Conservation (phyloP, 2,888 invertebrate species). For the Holacanthella duospinosa region DNA sequence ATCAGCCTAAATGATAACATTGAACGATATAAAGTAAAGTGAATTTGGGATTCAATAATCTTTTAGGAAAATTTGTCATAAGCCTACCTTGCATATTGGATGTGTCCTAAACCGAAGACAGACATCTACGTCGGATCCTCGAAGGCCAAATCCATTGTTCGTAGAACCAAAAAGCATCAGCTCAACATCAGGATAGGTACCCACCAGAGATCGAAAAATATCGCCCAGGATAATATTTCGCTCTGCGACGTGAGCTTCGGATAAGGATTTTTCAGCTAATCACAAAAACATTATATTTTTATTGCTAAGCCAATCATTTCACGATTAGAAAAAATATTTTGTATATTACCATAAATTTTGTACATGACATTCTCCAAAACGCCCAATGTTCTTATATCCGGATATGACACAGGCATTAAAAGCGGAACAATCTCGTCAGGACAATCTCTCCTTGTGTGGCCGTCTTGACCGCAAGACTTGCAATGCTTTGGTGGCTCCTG, state of each 20-base stretch:
- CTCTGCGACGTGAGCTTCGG: conserved; percentile 37
- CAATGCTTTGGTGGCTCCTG: conserved; percentile 43
- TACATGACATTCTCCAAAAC: conserved; percentile 40
- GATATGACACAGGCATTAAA: conserved; percentile 26
- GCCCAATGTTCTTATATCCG: conserved; percentile 35
- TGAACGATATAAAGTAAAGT: neutral
- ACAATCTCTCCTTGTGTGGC: conserved; percentile 45
- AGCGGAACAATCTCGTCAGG: conserved; percentile 45
- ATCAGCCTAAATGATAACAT: neutral
- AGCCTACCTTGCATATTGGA: conserved; percentile 41
- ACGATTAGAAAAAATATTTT: too few relatives aligned
- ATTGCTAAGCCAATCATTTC: too few relatives aligned
- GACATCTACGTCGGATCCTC: conserved; percentile 50
- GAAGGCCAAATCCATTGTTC: conserved; percentile 50
- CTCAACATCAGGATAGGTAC: conserved; percentile 41
- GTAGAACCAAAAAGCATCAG: conserved; percentile 51
- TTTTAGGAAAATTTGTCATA: neutral
- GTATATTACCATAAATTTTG: conserved; percentile 41
- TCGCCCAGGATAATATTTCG: conserved; percentile 40
- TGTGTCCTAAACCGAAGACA: conserved; percentile 47
- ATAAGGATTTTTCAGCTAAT: conserved; percentile 18
- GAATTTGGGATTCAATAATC: neutral
- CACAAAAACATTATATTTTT: too few relatives aligned
- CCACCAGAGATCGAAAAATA: conserved; percentile 41
- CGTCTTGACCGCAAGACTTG: conserved; percentile 45